These are phyloP conservation scores for Myxocyprinus asiaticus DNA, from an alignment of 2,113 vertebrate genomes.

Conservation along the genomic window DNA sequence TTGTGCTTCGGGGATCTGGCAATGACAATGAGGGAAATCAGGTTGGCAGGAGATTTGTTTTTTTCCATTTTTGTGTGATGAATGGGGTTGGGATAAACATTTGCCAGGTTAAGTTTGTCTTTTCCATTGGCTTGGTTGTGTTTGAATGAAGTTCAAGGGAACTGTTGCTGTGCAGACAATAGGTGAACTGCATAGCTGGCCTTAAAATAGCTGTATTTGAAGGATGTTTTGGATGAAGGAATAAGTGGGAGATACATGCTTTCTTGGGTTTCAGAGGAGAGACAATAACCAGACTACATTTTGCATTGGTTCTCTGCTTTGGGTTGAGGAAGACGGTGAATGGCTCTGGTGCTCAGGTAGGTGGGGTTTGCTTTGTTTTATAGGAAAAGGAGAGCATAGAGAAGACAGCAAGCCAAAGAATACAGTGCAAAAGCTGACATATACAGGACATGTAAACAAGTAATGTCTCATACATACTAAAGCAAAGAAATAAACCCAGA, in stretches of 20 bases:
- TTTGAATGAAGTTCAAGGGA: conserved; percentile 13
- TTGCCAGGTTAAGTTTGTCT: conserved; percentile 32
- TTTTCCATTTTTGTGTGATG: conserved; percentile 17
- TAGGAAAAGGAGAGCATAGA: conserved; percentile 36
- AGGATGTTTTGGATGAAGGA: conserved; percentile 32
- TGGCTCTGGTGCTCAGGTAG: conserved; percentile 55
- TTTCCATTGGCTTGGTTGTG: conserved; percentile 43
- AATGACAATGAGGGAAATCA: conserved; percentile 35
- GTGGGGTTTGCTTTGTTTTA: conserved; percentile 27
- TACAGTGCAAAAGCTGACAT: conserved; percentile 56
- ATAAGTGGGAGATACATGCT: conserved; percentile 30
- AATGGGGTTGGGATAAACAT: conserved; percentile 24
- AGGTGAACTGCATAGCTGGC: conserved; percentile 54
- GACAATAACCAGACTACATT: conserved; percentile 47
- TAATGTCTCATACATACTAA: conserved; percentile 54
- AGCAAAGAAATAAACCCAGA: conserved; percentile 57
- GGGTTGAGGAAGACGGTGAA: conserved; percentile 54
- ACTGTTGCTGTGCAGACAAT: conserved; percentile 30
- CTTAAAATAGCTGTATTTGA: conserved; percentile 36
- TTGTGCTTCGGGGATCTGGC: conserved; percentile 60
- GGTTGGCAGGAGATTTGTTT: not conserved
- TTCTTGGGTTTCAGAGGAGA: conserved; percentile 36
- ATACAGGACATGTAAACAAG: conserved; percentile 53
- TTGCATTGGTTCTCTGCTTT: conserved; percentile 54
- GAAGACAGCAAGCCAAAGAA: conserved; percentile 53